Percentiles rank a stretch among this genome's conserved stretches.
Evolutionary conservation across 2,113 vertebrate genomes (phyloP).

Genomic region (Phyllostomus discolor): DNA sequence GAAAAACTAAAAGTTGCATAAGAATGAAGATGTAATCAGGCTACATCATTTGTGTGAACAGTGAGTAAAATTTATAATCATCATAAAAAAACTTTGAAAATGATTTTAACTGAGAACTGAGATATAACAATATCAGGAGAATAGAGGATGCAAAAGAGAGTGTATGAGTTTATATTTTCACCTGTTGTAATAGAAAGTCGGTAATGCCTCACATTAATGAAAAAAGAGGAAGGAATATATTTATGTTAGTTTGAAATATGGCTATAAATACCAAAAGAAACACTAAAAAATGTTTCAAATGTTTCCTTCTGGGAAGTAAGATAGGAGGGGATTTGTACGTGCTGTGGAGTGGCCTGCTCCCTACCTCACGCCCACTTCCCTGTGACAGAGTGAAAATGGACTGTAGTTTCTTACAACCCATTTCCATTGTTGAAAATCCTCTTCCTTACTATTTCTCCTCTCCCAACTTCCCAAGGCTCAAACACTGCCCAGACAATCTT

Average conservation of each 20-base stretch:
- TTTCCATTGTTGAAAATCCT: background rate
- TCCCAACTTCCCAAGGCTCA: background rate
- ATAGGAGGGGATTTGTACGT: background rate
- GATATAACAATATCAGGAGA: background rate
- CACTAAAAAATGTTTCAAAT: background rate
- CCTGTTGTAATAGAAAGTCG: background rate
- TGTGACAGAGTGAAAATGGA: background rate
- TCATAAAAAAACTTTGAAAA: conserved; percentile 13
- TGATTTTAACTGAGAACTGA: background rate
- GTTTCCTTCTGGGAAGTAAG: background rate
- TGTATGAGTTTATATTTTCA: background rate
- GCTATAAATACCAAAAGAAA: background rate
- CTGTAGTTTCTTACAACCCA: background rate
- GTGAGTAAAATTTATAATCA: background rate
- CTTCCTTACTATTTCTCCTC: background rate
- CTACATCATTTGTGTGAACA: background rate
- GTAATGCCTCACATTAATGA: background rate
- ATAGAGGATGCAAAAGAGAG: background rate
- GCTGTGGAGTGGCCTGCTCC: background rate
- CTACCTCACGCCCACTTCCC: background rate
- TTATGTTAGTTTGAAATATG: conserved; percentile 1
- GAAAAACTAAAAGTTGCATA: background rate
- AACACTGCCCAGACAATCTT: background rate
- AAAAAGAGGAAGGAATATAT: background rate
- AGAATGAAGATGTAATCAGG: background rate